Evolutionary conservation across 1,140 invertebrate species (phyloP), one percentile per base, ranked within the genome.

Genomic region (Panagrolaimus sp.): DNA sequence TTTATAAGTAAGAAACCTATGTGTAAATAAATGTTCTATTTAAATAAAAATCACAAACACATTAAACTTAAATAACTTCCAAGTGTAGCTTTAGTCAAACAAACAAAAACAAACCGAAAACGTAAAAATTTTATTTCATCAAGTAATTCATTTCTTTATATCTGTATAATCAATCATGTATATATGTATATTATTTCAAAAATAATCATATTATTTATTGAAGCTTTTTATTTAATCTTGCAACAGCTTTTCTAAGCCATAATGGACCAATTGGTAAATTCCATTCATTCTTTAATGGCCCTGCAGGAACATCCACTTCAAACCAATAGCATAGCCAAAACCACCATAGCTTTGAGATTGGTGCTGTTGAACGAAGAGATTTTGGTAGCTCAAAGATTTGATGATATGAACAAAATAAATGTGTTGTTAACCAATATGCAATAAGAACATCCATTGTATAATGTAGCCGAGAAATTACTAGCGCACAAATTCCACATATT

Each of bases 381-480:
- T 66, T 65, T 16, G 70, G 72, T 44, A 79, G 65, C 66, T 81
- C 78, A 63, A 82, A 82, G 45, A 82, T 82, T 65, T 82, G 80
- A 63, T 82, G 80, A 64, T 82, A 82, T 20, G 46, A 46, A 81
- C 80, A 82, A 65, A 82, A 82, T 23, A 82, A 81, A 42, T 66
- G 16, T 0, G 25, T 31, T 16, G 38, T 31, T 3, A 68, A 20
- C 38, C 67, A 43, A 13, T 69, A 62, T 9, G 14, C 42, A 16
- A 65, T 63, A 1, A 66, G 25, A 46, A 65, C 61, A 14, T 66
- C 61, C 71, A 80, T 80, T 11, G 80, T 75, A 45, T 82, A 82
- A 69, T 82, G 80, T n/a, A 81, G 81, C 14, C 80, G 81, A 11
- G 80, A 82, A 13, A 82, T 74, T 16, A 82, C 80, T 16, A 82